Evolutionary conservation across 1,140 invertebrate genomes (phyloP).

Genomic region (Steinernema feltiae): DNA sequence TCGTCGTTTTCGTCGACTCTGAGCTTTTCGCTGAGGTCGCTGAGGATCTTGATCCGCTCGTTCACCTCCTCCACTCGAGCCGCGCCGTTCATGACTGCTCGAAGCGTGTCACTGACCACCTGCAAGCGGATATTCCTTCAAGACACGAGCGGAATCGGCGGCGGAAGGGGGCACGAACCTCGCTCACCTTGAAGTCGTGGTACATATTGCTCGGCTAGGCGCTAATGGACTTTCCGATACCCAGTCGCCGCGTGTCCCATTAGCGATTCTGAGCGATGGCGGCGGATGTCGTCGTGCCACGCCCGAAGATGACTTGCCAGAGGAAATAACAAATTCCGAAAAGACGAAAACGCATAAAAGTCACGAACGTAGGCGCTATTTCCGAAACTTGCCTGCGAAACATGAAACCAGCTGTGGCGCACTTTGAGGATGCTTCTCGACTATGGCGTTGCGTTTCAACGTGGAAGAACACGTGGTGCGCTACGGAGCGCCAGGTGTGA

Average conservation of each 20-base stretch:
- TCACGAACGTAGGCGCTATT: not conserved
- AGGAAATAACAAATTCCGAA: constrained; percentile 1
- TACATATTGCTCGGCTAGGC: not conserved
- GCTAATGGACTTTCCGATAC: constrained; percentile 13
- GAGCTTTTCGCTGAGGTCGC: constrained; percentile 20
- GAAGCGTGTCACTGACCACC: constrained; percentile 21
- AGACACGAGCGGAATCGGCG: not conserved
- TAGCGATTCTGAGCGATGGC: not conserved
- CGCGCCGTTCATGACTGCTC: constrained; percentile 24
- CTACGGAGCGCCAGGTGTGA: too few relatives aligned
- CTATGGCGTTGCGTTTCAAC: too few relatives aligned
- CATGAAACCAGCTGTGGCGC: too few relatives aligned
- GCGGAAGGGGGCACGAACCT: not conserved
- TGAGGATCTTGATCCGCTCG: not conserved
- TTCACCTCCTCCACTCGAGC: not conserved
- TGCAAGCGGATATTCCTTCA: constrained; percentile 12
- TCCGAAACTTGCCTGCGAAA: not conserved
- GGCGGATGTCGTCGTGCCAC: constrained; percentile 9
- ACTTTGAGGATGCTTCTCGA: too few relatives aligned
- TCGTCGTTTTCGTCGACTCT: constrained; percentile 7
- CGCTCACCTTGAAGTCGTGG: constrained; percentile 13
- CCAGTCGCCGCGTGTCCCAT: not conserved
- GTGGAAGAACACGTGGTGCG: too few relatives aligned
- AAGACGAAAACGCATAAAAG: not conserved
- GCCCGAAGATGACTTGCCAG: not conserved